Percentiles rank a stretch among this genome's conserved stretches.
phyloP scores from a whole-genome alignment of 2,888 invertebrate species.

The Pantelozetes paolii region DNA sequence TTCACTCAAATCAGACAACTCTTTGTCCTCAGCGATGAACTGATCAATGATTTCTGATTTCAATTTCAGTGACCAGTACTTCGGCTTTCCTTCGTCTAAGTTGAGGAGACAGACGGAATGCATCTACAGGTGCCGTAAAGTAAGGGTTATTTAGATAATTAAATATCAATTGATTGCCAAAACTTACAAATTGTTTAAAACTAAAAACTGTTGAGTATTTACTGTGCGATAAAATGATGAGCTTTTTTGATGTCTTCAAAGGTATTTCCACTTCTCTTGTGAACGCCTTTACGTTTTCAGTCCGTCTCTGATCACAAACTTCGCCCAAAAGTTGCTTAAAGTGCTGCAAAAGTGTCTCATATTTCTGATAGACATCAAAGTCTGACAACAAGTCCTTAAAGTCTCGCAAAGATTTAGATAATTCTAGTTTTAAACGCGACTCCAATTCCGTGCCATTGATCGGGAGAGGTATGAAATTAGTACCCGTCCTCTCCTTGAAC shows the following conservation, averaged over 20 bases:
- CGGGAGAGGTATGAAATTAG: slow-evolving; percentile 15
- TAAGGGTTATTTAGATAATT: not conserved
- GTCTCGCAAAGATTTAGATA: not conserved
- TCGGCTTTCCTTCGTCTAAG: slow-evolving; percentile 46
- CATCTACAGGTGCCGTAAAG: no score
- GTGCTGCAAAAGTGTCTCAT: not conserved
- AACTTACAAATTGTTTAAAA: slow-evolving; percentile 45
- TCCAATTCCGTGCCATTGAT: slow-evolving; percentile 29
- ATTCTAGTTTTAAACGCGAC: slow-evolving; percentile 20
- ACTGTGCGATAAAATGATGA: slow-evolving; percentile 45
- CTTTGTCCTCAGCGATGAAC: slow-evolving; percentile 44
- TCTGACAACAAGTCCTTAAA: slow-evolving; percentile 39
- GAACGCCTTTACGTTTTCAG: slow-evolving; percentile 47
- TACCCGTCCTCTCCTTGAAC: slow-evolving; percentile 16
- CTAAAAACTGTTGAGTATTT: slow-evolving; percentile 45
- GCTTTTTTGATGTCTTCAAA: slow-evolving; percentile 44
- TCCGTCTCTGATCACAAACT: slow-evolving; percentile 36
- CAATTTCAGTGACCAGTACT: slow-evolving; percentile 44
- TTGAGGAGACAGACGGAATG: slow-evolving; percentile 44
- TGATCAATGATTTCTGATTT: slow-evolving; percentile 46
- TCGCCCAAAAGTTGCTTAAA: slow-evolving; percentile 36
- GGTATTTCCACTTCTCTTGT: slow-evolving; percentile 44
- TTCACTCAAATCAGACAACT: slow-evolving; percentile 41
- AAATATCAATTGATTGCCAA: slow-evolving; percentile 34
- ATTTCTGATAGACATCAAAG: slow-evolving; percentile 38